These are phyloP conservation scores for Shargacucullia verbasci DNA, from an alignment of 2,888 invertebrate genomes.

Conservation along the genomic window DNA sequence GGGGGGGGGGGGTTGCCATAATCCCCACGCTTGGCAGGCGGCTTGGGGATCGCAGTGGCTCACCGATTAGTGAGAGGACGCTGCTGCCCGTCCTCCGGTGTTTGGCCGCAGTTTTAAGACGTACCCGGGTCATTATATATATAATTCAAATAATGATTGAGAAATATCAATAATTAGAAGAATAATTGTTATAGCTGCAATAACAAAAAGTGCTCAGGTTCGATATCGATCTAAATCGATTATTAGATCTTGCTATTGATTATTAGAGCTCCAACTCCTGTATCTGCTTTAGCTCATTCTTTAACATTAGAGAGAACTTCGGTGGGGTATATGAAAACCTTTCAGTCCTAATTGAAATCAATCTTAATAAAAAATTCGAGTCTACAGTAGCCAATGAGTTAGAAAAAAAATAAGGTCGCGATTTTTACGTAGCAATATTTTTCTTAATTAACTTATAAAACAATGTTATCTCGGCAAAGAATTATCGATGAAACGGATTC, in stretches of 20 bases:
- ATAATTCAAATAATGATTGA: conserved; percentile 76
- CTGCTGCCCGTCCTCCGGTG: too few species aligned
- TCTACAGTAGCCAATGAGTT: too few species aligned
- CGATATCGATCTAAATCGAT: too few species aligned
- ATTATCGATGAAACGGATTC: conserved; percentile 44
- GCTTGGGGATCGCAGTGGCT: too few species aligned
- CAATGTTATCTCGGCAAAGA: conserved; percentile 31
- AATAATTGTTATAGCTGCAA: conserved; percentile 88
- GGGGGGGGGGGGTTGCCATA: too few species aligned
- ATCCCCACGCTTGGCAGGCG: too few species aligned
- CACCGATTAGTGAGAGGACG: too few species aligned
- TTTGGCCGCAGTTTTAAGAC: too few species aligned
- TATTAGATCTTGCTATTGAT: conserved; percentile 94
- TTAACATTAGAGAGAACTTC: conserved; percentile 84
- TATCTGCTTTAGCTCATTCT: conserved; percentile 93
- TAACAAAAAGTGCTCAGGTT: conserved; percentile 94
- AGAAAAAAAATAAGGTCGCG: not conserved
- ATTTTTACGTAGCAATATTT: conserved; percentile 5
- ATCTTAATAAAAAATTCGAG: too few species aligned
- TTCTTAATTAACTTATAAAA: conserved; percentile 33
- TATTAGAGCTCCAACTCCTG: conserved; percentile 93
- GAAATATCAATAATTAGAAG: conserved; percentile 77
- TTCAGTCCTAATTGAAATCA: too few species aligned
- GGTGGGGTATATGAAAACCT: too few species aligned
- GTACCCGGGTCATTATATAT: too few species aligned